Evolutionary conservation across 2,113 vertebrate species (phyloP).

Genomic region (Cyanoramphus novaezelandiae): DNA sequence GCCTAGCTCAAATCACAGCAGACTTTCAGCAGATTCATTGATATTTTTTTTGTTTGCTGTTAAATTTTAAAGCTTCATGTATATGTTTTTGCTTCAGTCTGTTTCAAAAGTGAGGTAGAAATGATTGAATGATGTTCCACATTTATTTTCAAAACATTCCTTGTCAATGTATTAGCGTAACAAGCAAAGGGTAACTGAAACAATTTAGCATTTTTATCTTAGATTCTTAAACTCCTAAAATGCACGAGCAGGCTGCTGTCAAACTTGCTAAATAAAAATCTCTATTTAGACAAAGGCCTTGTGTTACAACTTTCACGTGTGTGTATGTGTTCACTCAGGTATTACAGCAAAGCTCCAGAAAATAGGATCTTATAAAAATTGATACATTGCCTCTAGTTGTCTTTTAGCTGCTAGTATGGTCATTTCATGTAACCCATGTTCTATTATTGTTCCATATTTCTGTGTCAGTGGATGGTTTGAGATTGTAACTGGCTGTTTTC

Average conservation of each 20-base stretch:
- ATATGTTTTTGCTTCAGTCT: not conserved
- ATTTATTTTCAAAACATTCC: not conserved
- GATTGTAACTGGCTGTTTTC: constrained; percentile 3
- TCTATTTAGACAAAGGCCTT: not conserved
- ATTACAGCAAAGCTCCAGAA: not conserved
- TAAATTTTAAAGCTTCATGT: not conserved
- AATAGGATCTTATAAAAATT: not conserved
- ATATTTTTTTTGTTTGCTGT: not conserved
- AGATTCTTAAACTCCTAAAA: not conserved
- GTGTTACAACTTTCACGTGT: not conserved
- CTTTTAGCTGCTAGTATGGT: not conserved
- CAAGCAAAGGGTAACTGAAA: not conserved
- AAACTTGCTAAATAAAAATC: not conserved
- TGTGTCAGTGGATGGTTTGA: not conserved
- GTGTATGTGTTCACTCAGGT: not conserved
- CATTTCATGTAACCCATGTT: not conserved
- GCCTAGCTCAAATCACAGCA: not conserved
- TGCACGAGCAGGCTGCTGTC: not conserved
- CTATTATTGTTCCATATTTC: not conserved
- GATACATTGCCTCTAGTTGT: not conserved
- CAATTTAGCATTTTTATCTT: not conserved
- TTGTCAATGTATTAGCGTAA: not conserved
- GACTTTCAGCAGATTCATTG: not conserved
- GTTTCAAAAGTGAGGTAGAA: not conserved
- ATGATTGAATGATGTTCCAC: not conserved